Evolutionary conservation across 2,113 vertebrate genomes (phyloP), one percentile per base, ranked within the genome.

Genomic region (Cebus imitator): DNA sequence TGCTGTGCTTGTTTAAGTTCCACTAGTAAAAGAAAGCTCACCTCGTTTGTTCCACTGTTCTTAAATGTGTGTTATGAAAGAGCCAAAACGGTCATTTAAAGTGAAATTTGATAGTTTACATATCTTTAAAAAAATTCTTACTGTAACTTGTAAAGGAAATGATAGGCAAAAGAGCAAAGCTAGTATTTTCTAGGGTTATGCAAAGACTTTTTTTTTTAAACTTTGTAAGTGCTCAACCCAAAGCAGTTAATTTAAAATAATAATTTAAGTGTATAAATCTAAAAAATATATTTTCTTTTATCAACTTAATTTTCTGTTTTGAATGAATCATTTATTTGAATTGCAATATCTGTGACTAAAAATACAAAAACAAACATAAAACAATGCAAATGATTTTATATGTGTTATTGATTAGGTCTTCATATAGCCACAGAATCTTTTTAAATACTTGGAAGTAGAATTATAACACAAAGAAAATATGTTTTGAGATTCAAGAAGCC

Each of bases 11-110:
- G 45, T 78, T 93, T 89, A 96, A 85, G 35, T 78, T 90, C 85
- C 68, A 57, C 18, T 57, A 82, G 73, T 43, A 52, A 87, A 91
- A 45, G 25, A 92, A 81, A 90, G n/a, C 18, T 52, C 80, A 68
- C 50, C 50, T 81, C 1, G 0, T 89, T 86, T 88, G 58, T 85
- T 73, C 27, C 75, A 79, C 43, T 92, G 83, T 95, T 96, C 40
- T 66, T 17, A 57, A 52, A 48, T 11, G 35, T 70, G 8, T 79
- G 25, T 48, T 25, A 3, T 79, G 73, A 96, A 97, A 96, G 58
- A 87, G 83, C 87, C 96, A 92, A 91, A 85, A 88, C 5, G 66
- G 52, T 35, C 90, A 95, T 90, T 94, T 84, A 84, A 93, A 95
- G 17, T 75, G 50, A 35, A 91, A 95, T 94, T 2, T 84, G 78